Conservation (phyloP, 2,113 vertebrate species). For the Psammodynastes pulverulentus region DNA sequence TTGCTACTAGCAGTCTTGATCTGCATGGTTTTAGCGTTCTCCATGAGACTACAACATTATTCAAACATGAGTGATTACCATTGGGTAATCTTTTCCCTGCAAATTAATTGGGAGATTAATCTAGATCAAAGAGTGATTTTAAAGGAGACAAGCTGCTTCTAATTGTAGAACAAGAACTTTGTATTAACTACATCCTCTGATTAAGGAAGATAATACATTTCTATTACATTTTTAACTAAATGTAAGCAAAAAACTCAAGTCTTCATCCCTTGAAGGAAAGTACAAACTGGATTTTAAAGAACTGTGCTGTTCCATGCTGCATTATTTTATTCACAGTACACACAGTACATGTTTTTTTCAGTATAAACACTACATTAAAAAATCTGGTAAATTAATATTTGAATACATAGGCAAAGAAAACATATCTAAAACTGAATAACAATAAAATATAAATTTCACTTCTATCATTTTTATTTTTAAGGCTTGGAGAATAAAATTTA, state of each 20-base stretch:
- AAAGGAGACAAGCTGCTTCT: background rate
- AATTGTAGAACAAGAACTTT: background rate
- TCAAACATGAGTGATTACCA: background rate
- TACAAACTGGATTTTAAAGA: background rate
- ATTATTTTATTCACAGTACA: background rate
- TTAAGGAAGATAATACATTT: background rate
- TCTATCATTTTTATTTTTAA: background rate
- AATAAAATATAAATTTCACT: background rate
- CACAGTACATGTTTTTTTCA: background rate
- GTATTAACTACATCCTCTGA: background rate
- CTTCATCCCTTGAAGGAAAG: background rate
- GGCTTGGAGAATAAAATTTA: background rate
- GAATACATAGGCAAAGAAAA: background rate
- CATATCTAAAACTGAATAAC: background rate
- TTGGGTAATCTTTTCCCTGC: background rate
- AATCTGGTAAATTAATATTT: background rate
- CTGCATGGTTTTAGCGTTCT: background rate
- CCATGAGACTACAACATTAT: background rate
- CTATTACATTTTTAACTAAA: background rate
- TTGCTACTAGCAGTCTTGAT: background rate
- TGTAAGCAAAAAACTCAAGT: background rate
- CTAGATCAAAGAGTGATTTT: background rate
- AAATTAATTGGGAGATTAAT: constrained; percentile 1
- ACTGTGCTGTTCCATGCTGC: background rate
- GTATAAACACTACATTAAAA: background rate